These are phyloP conservation scores for Pseudomugil gertrudae DNA, from an alignment of 2,797 vertebrate genomes.

Conservation along the genomic window DNA sequence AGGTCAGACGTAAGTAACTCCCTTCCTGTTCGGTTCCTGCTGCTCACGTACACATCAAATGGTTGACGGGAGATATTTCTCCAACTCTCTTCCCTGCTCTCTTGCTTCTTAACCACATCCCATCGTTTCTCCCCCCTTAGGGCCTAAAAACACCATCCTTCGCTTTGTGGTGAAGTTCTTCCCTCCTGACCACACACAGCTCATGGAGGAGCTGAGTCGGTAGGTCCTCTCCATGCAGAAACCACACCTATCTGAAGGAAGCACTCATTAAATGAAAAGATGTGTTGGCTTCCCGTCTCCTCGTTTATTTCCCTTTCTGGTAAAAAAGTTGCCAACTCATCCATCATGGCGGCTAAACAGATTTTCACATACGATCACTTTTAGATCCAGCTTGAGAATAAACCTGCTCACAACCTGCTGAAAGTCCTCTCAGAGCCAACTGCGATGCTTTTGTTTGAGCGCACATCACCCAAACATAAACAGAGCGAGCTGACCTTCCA, in stretches of 20 bases:
- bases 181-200: slow-evolving; percentile 93
- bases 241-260: slow-evolving; percentile 30
- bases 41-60: not conserved
- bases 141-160: slow-evolving; percentile 93
- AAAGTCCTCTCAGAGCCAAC: not conserved
- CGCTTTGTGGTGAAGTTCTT: slow-evolving; percentile 99
- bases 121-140: slow-evolving; percentile 70
- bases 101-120: slow-evolving; percentile 6
- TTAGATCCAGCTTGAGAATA: slow-evolving; percentile 1
- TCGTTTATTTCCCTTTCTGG: slow-evolving; percentile 15
- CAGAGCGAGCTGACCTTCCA: slow-evolving; percentile 24
- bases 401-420: not conserved
- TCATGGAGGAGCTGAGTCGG: slow-evolving; percentile 97
- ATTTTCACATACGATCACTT: not conserved
- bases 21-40: not conserved
- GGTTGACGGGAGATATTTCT: not conserved
- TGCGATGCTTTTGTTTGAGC: slow-evolving; percentile 4
- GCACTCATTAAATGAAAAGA: slow-evolving; percentile 23
- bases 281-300: slow-evolving; percentile 17
- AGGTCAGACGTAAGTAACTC: slow-evolving; percentile 89
- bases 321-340: slow-evolving; percentile 8
- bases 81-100: not conserved
- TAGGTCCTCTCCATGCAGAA: slow-evolving; percentile 66
- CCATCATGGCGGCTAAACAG: slow-evolving; percentile 25
- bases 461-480: slow-evolving; percentile 10